A percentile compares a stretch with the other conserved stretches of the same genome.
phyloP scores from a whole-genome alignment of 2,888 invertebrate genomes.

The Lamellibrachia satsuma region DNA sequence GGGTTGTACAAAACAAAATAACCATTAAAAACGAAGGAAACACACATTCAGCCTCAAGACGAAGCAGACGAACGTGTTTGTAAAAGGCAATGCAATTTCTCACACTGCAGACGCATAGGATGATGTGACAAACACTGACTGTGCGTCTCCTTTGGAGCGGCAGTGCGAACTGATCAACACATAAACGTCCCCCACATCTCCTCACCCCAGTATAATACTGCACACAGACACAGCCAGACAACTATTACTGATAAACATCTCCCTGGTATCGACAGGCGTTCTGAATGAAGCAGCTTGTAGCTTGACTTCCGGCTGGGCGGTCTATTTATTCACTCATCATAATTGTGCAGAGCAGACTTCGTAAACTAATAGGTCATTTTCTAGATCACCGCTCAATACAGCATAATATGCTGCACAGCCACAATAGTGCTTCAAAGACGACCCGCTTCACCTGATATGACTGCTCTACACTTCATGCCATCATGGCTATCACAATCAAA shows the following conservation, averaged over 20 bases:
- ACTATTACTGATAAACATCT: neutral
- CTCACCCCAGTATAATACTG: neutral
- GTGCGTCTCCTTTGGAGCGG: neutral
- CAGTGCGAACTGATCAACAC: conserved; percentile 3
- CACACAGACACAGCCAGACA: neutral
- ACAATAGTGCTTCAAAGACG: neutral
- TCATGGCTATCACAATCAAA: neutral
- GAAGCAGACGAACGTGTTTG: neutral
- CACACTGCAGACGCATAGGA: neutral
- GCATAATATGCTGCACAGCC: neutral
- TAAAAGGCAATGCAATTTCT: neutral
- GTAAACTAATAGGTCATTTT: conserved; percentile 13
- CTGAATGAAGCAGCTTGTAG: neutral
- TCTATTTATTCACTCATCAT: conserved; percentile 12
- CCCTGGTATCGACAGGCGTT: neutral
- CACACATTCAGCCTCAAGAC: neutral
- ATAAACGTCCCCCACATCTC: neutral
- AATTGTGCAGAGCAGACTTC: neutral
- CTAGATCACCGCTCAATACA: neutral
- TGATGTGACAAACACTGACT: neutral
- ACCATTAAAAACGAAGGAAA: neutral
- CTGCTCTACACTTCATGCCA: neutral
- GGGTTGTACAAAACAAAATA: neutral
- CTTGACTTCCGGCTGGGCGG: neutral
- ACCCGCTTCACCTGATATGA: neutral